Percentiles rank a stretch among this genome's conserved stretches.
These are phyloP conservation scores for Allolobophora icterica DNA, from an alignment of 2,888 invertebrate genomes.

Conservation along the genomic window DNA sequence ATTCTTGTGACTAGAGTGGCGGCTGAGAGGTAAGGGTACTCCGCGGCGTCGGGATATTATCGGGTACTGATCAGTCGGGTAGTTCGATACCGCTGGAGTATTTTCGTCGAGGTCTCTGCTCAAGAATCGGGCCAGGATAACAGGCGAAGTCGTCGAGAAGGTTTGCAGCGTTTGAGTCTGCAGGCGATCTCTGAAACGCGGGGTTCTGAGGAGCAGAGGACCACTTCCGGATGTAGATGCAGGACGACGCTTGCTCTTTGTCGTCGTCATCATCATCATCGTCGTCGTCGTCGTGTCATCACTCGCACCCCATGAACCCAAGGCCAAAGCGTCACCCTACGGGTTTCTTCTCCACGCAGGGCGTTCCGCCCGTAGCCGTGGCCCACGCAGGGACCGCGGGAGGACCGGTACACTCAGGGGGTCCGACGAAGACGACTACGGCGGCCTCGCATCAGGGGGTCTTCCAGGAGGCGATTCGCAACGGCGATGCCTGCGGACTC, in stretches of 20 bases:
- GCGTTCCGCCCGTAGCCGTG: background rate
- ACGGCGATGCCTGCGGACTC: conserved; percentile 60
- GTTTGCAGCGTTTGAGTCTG: background rate
- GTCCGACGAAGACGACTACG: background rate
- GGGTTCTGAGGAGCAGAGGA: background rate
- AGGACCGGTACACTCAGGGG: background rate
- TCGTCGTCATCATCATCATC: background rate
- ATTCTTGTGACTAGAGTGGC: background rate
- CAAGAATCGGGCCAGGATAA: background rate
- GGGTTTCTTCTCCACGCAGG: background rate
- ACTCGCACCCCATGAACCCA: background rate
- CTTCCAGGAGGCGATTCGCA: conserved; percentile 62
- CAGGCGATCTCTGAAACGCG: background rate
- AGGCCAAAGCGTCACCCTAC: background rate
- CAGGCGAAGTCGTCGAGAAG: background rate
- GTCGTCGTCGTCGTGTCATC: background rate
- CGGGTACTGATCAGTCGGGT: background rate
- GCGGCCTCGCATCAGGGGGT: conserved; percentile 52
- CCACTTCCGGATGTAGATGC: background rate
- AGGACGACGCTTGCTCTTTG: background rate
- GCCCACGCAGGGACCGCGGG: background rate
- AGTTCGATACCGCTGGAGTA: background rate
- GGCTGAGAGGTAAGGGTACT: background rate
- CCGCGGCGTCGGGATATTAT: background rate
- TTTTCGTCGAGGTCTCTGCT: background rate